Evolutionary conservation across 2,113 vertebrate genomes (phyloP), one percentile per base, ranked within the genome.

Genomic region (Xiphophorus hellerii): DNA sequence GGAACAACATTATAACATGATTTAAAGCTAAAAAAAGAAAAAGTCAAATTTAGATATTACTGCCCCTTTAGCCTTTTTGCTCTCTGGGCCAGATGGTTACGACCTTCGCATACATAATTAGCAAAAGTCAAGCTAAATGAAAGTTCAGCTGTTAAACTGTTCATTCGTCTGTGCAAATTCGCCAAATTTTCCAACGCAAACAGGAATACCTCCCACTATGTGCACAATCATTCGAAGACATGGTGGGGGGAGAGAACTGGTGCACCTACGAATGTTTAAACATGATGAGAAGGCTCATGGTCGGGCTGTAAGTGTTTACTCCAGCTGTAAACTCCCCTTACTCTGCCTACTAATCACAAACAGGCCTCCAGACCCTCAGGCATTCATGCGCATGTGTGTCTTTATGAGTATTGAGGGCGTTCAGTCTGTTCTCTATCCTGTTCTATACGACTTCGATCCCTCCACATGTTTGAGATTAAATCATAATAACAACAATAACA

Each of bases 321-420:
- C 64, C 13, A 0, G 65, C 58, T 73, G 61, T 92, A 92, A 92
- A 93, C 90, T 89, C 31, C 78, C 81, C 74, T 82, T 13, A 68
- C 71, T 81, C 5, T 0, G 69, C 61, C 74, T 73, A 62, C 73
- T 89, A 92, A 93, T 91, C 89, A 78, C 60, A 89, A 91, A 63
- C 90, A 92, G 84, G 85, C 70, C 42, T 61, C 51, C 42, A 76
- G 80, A 80, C 48, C 6, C 22, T 54, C 9, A 2, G 74, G 29
- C 67, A 73, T 37, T 27, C 5, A 0, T 0, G 10, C 37, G 51
- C 64, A 33, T 51, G 61, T 61, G 39, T 69, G 65, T 37, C 29
- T 83, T 42, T 71, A 27, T 28, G 70, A 33, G 39, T 51, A 27
- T n/a, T 12, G 8, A 14, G 60, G 71, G 62, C 51, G 51, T 29